phyloP scores from a whole-genome alignment of 2,888 invertebrate species.

The Drosophila rellima region DNA sequence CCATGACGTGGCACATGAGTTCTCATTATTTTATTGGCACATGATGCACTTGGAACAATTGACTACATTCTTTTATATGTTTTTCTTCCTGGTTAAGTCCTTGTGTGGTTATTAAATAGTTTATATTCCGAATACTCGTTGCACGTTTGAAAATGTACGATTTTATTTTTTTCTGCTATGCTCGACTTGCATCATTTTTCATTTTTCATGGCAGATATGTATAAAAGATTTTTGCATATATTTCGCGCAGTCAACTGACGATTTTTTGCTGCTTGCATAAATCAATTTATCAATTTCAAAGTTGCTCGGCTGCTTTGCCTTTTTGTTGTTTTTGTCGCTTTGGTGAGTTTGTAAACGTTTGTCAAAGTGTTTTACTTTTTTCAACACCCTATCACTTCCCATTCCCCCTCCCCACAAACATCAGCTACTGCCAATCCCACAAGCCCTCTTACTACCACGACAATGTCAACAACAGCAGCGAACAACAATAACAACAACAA shows the following conservation, averaged over 20 bases:
- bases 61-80: background rate
- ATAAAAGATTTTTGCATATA: conserved; percentile 55
- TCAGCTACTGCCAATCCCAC: conserved; percentile 30
- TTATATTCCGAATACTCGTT: background rate
- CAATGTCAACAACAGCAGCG: conserved; percentile 40
- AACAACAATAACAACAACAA: conserved; percentile 8
- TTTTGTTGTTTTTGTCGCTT: conserved; percentile 55
- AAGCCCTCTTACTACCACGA: conserved; percentile 7
- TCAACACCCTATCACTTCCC: background rate
- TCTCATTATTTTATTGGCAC: conserved; percentile 2
- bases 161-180: conserved; percentile 11
- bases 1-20: background rate
- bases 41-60: conserved; percentile 4
- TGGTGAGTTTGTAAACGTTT: conserved; percentile 75
- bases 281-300: conserved; percentile 81
- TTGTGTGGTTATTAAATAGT: conserved; percentile 29
- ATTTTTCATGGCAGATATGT: conserved; percentile 50
- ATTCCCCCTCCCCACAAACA: background rate
- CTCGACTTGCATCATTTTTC: conserved; percentile 57
- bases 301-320: conserved; percentile 48
- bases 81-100: conserved; percentile 6
- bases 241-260: conserved; percentile 48
- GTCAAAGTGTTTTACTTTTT: conserved; percentile 78
- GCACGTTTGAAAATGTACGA: conserved; percentile 30
- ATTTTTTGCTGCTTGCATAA: conserved; percentile 65